A percentile compares a stretch with the other conserved stretches of the same genome.
These are phyloP conservation scores for Lasiurus cinereus DNA, from an alignment of 2,113 vertebrate genomes.

Conservation along the genomic window DNA sequence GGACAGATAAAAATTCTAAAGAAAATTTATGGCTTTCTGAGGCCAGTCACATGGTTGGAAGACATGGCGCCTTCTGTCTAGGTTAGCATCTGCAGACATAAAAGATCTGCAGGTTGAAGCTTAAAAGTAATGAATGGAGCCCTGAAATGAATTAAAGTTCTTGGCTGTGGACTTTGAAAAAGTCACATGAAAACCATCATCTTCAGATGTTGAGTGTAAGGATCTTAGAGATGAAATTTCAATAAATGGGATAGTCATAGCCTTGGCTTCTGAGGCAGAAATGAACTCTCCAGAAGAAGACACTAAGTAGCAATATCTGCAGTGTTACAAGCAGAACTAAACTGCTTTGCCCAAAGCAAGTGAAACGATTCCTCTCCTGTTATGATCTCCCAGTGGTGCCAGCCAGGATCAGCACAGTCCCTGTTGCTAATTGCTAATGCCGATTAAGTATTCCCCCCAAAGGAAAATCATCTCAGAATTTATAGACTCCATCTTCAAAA, in stretches of 20 bases:
- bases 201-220: background rate
- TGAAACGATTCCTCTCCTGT: background rate
- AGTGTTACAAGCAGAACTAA: too few species aligned
- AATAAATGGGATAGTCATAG: background rate
- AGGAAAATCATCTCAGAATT: background rate
- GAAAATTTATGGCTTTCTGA: background rate
- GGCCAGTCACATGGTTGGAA: too few species aligned
- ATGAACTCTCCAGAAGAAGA: background rate
- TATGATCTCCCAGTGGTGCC: background rate
- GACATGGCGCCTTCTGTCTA: background rate
- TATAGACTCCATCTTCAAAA: background rate
- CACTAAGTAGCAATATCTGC: background rate
- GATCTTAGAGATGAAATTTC: background rate
- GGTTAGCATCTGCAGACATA: background rate
- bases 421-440: background rate
- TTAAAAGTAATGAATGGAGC: background rate
- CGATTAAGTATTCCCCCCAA: background rate
- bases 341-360: background rate
- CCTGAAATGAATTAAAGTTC: background rate
- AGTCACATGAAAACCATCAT: background rate
- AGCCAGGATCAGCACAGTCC: background rate
- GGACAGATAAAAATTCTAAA: slow-evolving; percentile 1
- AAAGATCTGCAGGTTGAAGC: background rate
- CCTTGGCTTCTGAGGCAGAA: background rate
- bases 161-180: background rate